Percentiles rank a stretch among this genome's conserved stretches.
These are phyloP conservation scores for Drosophila simulans DNA, from an alignment of 1,140 invertebrate genomes.

Conservation along the genomic window DNA sequence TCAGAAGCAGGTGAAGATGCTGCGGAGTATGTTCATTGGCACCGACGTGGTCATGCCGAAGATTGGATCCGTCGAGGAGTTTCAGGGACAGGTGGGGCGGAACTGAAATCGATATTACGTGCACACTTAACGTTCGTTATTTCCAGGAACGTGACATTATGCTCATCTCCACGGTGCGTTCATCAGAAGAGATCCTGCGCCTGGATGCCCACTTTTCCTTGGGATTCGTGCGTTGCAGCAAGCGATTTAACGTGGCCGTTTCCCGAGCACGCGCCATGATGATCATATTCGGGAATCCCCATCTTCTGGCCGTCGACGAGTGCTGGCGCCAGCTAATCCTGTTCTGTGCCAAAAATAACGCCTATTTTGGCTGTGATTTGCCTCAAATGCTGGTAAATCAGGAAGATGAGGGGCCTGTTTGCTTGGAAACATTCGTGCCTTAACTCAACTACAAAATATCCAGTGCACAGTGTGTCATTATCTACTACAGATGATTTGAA, in stretches of 20 bases:
- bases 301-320: conserved; percentile 88
- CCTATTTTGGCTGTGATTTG: conserved; percentile 88
- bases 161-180: conserved; percentile 94
- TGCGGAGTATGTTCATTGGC: conserved; percentile 73
- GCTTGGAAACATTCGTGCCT: not conserved
- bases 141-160: conserved; percentile 93
- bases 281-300: conserved; percentile 93
- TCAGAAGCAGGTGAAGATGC: conserved; percentile 90
- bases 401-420: not conserved
- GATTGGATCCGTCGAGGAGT: conserved; percentile 97
- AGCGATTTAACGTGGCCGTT: conserved; percentile 94
- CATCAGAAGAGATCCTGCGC: conserved; percentile 85
- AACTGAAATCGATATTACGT: not conserved
- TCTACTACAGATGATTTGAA: not conserved
- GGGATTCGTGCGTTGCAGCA: conserved; percentile 91
- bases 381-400: conserved; percentile 54
- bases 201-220: conserved; percentile 87
- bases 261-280: conserved; percentile 92
- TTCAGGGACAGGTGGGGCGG: conserved; percentile 89
- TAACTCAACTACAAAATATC: not conserved
- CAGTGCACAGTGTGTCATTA: not conserved
- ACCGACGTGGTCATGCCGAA: conserved; percentile 90
- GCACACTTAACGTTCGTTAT: not conserved
- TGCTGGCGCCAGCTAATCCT: conserved; percentile 90
- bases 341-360: conserved; percentile 87